Conservation (phyloP, 2,797 vertebrate species). For the Lacerta viridis region DNA sequence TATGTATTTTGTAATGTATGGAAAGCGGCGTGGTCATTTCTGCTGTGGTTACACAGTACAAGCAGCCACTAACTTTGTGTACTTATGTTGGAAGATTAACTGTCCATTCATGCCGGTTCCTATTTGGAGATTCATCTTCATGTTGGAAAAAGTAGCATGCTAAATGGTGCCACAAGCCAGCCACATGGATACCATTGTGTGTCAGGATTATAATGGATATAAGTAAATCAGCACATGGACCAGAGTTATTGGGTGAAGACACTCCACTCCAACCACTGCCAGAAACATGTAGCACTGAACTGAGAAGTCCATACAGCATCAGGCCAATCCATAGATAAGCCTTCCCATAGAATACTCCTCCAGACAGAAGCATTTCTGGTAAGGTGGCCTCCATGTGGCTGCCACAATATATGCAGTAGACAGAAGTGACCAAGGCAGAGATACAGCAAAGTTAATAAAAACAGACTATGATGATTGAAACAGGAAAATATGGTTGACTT, state of each 20-base stretch:
- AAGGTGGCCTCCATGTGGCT: background rate
- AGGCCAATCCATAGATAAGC: background rate
- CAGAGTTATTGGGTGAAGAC: background rate
- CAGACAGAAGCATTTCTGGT: background rate
- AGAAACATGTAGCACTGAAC: background rate
- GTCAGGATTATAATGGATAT: background rate
- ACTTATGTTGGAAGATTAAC: background rate
- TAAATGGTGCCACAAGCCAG: background rate
- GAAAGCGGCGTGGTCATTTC: background rate
- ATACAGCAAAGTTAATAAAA: background rate
- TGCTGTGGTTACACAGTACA: too few species aligned
- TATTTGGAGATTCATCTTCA: background rate
- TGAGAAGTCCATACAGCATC: background rate
- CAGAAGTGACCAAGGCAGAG: background rate
- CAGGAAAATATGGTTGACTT: constrained; percentile 1
- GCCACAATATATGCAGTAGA: background rate
- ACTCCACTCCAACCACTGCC: background rate
- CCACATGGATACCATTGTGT: background rate
- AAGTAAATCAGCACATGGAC: background rate
- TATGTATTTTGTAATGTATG: background rate
- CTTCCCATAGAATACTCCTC: background rate
- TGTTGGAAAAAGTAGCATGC: background rate
- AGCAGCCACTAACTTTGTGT: background rate
- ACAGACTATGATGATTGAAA: background rate
- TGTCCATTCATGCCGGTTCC: background rate